These are phyloP conservation scores for Petrolisthes cinctipes DNA, from an alignment of 2,888 invertebrate species.

Conservation along the genomic window DNA sequence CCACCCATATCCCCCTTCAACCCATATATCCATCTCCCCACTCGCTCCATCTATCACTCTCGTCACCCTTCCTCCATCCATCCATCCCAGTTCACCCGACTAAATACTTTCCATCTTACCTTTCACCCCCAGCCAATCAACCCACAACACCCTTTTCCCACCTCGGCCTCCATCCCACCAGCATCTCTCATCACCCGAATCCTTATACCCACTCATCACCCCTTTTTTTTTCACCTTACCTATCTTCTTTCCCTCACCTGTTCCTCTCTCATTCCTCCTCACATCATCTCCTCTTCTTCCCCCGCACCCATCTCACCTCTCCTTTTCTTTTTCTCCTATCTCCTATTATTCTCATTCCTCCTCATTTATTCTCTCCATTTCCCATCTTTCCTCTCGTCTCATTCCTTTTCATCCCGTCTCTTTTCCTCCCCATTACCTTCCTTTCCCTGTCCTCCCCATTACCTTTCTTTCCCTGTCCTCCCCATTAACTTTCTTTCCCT, in stretches of 20 bases:
- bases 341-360: background rate
- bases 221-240: background rate
- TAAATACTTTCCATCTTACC: background rate
- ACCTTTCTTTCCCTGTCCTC: background rate
- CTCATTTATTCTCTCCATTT: background rate
- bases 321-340: background rate
- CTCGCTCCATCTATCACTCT: background rate
- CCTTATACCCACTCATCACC: no score
- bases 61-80: background rate
- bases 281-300: background rate
- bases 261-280: background rate
- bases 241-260: background rate
- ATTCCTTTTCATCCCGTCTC: background rate
- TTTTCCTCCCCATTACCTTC: background rate
- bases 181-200: background rate
- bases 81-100: background rate
- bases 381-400: background rate
- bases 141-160: background rate
- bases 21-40: background rate
- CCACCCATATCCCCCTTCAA: background rate
- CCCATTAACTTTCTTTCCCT: background rate
- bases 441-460: background rate
- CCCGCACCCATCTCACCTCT: background rate
- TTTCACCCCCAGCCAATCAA: background rate
- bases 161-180: background rate